Conservation (phyloP, 64 coral and sea anemone species). For the Stichodactyla mertensii region DNA sequence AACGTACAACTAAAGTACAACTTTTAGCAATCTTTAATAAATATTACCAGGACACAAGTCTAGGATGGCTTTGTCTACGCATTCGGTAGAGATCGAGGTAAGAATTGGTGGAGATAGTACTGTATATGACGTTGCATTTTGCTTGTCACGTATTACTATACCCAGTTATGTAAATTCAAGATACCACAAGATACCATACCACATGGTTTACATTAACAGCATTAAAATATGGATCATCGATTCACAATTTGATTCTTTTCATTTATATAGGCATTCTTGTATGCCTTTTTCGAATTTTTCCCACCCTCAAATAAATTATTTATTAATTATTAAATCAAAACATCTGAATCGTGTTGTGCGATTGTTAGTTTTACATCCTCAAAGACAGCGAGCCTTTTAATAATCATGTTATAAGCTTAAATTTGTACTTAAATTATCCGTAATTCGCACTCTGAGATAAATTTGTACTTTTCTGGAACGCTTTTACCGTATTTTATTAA, state of each 20-base stretch:
- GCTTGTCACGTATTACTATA: background rate
- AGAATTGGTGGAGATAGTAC: background rate
- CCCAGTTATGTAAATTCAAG: background rate
- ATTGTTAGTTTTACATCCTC: too few relatives aligned
- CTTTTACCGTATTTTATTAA: background rate
- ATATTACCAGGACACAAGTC: slow-evolving; percentile 41
- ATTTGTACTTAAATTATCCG: background rate
- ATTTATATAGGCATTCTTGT: background rate
- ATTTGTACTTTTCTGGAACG: background rate
- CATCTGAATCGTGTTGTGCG: too few relatives aligned
- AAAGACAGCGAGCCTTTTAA: background rate
- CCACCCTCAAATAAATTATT: background rate
- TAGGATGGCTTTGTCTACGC: slow-evolving; percentile 88
- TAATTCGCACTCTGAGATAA: background rate
- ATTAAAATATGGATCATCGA: background rate
- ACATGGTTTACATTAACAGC: background rate
- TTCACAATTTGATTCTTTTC: background rate
- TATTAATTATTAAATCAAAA: too few relatives aligned
- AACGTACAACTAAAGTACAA: background rate
- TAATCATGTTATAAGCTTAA: background rate
- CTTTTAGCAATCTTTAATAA: background rate
- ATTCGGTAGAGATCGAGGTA: slow-evolving; percentile 84
- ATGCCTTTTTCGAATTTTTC: background rate
- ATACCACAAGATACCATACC: background rate
- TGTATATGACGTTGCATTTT: background rate